phyloP scores from a whole-genome alignment of 2,797 vertebrate species.

The Spinus olivaceus region DNA sequence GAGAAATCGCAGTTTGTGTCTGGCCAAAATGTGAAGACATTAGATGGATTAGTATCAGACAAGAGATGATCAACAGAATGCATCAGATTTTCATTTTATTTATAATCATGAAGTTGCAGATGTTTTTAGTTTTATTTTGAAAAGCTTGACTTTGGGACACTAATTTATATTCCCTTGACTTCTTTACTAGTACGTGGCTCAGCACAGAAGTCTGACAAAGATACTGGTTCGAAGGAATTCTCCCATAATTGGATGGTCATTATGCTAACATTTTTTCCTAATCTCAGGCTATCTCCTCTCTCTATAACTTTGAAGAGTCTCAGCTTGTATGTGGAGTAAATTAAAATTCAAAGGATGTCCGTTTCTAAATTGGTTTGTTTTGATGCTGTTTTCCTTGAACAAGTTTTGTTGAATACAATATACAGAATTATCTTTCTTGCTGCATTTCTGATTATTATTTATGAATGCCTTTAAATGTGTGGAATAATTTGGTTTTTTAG shows the following conservation, averaged over 20 bases:
- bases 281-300: background rate
- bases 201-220: background rate
- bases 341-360: background rate
- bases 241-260: background rate
- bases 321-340: background rate
- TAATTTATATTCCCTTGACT: background rate
- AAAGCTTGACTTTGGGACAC: background rate
- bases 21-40: background rate
- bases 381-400: background rate
- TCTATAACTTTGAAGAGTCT: background rate
- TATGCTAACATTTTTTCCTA: background rate
- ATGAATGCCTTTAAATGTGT: background rate
- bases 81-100: background rate
- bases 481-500: background rate
- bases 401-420: background rate
- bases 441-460: background rate
- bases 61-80: background rate
- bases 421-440: background rate
- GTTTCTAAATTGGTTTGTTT: background rate
- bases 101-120: background rate
- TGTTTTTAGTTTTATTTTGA: background rate
- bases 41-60: background rate
- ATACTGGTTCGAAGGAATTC: background rate
- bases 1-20: background rate
- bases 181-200: background rate